These are phyloP conservation scores for Musca vetustissima DNA, from an alignment of 1,140 invertebrate species.

Conservation along the genomic window DNA sequence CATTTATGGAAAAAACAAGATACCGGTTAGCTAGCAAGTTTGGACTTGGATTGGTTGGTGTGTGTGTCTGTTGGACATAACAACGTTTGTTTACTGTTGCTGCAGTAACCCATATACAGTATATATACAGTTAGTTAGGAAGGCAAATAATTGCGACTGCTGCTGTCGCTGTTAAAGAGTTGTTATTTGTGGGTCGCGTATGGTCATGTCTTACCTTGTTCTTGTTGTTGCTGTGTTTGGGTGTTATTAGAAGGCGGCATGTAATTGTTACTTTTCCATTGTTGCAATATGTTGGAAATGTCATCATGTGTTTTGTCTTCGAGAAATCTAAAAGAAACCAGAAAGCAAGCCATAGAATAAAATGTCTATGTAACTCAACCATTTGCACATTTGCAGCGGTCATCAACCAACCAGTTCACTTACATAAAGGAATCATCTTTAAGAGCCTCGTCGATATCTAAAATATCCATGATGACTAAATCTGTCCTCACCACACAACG, in stretches of 20 bases:
- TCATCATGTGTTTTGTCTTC: slow-evolving; percentile 53
- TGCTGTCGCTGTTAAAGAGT: not conserved
- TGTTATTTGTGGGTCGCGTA: slow-evolving; percentile 12
- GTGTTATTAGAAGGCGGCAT: slow-evolving; percentile 30
- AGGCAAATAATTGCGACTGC: not conserved
- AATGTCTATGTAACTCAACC: not conserved
- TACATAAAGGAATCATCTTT: slow-evolving; percentile 56
- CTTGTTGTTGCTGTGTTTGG: slow-evolving; percentile 29
- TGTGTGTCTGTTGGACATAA: no score
- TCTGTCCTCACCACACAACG: not conserved
- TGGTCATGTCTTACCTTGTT: slow-evolving; percentile 26
- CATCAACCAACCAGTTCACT: slow-evolving; percentile 26
- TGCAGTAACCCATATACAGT: slow-evolving; percentile 15
- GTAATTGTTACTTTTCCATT: slow-evolving; percentile 52
- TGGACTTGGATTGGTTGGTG: no score
- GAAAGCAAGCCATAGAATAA: slow-evolving; percentile 23
- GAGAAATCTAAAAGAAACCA: slow-evolving; percentile 41
- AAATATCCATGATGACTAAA: slow-evolving; percentile 45
- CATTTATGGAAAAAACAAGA: slow-evolving; percentile 5
- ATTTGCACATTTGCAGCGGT: no score
- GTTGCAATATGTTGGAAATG: slow-evolving; percentile 51
- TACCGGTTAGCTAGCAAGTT: slow-evolving; percentile 2
- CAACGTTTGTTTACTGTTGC: not conserved
- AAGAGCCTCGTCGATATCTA: slow-evolving; percentile 52
- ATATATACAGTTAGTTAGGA: not conserved